These are phyloP conservation scores for Uria aalge DNA, from an alignment of 2,113 vertebrate species.

Conservation along the genomic window DNA sequence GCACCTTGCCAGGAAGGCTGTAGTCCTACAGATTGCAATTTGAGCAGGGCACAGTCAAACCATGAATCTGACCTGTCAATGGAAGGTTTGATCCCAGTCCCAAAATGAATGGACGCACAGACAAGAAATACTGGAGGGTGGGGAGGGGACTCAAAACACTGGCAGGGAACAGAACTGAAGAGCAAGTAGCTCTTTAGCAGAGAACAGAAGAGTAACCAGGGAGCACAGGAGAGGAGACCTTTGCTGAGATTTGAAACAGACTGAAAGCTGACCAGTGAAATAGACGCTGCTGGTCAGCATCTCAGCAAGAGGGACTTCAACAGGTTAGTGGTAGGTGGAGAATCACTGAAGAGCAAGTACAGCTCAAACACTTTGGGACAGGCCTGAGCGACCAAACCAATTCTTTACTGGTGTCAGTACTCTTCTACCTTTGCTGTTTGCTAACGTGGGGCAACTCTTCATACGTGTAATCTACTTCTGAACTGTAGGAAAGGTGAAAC, in stretches of 20 bases:
- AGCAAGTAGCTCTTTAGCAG: not conserved
- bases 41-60: not conserved
- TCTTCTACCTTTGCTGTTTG: not conserved
- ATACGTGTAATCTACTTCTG: rapidly evolving
- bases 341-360: not conserved
- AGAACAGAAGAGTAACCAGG: not conserved
- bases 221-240: not conserved
- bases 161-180: not conserved
- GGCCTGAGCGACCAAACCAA: not conserved
- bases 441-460: not conserved
- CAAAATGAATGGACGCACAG: not conserved
- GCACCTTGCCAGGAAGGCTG: not conserved
- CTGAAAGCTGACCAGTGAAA: not conserved
- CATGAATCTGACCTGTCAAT: not conserved
- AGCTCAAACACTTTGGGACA: not conserved
- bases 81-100: not conserved
- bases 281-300: not conserved
- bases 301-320: not conserved
- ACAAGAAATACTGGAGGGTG: not conserved
- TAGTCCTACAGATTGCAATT: not conserved
- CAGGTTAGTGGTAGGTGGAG: not conserved
- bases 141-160: not conserved
- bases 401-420: rapidly evolving
- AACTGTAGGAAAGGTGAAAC: not conserved
- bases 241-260: not conserved